Evolutionary conservation across 1,140 invertebrate genomes (phyloP).

Genomic region (Drosophila willistoni): DNA sequence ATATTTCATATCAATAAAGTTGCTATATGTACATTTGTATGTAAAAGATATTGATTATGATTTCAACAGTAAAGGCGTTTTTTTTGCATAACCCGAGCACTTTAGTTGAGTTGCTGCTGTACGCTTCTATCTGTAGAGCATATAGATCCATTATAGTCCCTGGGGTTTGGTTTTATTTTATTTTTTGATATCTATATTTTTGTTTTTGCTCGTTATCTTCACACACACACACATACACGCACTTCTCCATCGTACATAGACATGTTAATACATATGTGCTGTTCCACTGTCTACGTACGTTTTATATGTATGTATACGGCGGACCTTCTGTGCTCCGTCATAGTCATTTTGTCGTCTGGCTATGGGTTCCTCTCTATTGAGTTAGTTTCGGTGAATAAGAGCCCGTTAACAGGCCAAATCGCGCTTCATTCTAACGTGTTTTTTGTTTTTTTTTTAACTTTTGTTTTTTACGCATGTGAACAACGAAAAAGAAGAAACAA

Average conservation of each 20-base stretch:
- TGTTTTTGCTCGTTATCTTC: constrained; percentile 59
- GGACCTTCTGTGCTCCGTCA: constrained; percentile 10
- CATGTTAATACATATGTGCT: constrained; percentile 26
- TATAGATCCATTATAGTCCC: constrained; percentile 36
- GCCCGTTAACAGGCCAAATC: constrained; percentile 39
- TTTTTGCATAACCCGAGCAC: neutral
- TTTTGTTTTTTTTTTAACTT: constrained; percentile 17
- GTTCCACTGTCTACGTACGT: neutral
- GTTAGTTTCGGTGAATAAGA: constrained; percentile 65
- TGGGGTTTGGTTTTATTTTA: constrained; percentile 21
- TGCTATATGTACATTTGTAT: neutral
- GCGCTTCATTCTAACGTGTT: constrained; percentile 3
- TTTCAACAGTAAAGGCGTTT: neutral
- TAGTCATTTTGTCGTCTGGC: constrained; percentile 13
- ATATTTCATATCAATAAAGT: neutral
- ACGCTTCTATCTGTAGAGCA: constrained; percentile 4
- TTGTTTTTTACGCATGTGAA: constrained; percentile 6
- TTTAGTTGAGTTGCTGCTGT: neutral
- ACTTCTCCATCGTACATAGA: neutral
- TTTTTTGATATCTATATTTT: constrained; percentile 57
- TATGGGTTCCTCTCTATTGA: constrained; percentile 14
- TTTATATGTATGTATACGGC: neutral
- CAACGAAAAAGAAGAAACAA: neutral
- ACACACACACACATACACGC: constrained; percentile 42
- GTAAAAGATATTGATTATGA: neutral